Evolutionary conservation across 2,888 invertebrate species (phyloP).

Genomic region (Spatulosminthurus flaviceps): DNA sequence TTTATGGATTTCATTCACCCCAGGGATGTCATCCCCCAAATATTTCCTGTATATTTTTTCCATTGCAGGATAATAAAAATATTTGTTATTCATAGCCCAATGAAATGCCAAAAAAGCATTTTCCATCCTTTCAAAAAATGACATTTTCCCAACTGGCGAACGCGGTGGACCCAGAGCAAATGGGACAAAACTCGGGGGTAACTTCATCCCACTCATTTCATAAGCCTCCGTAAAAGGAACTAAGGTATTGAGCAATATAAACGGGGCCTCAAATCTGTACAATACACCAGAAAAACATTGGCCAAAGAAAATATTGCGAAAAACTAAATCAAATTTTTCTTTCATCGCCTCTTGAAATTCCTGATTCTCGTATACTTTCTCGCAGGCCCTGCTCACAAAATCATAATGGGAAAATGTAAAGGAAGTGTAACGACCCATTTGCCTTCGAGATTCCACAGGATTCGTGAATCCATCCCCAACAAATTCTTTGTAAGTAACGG

Average conservation of each 20-base stretch:
- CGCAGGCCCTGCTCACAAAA: constrained; percentile 38
- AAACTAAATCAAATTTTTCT: constrained; percentile 63
- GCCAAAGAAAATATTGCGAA: constrained; percentile 65
- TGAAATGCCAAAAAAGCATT: background rate
- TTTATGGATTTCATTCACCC: constrained; percentile 56
- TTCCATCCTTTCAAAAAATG: constrained; percentile 30
- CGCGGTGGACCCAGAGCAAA: background rate
- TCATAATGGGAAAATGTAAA: background rate
- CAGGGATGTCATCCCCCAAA: constrained; percentile 63
- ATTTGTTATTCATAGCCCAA: background rate
- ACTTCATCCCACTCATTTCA: constrained; percentile 26
- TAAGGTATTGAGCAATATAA: constrained; percentile 49
- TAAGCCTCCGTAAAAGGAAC: background rate
- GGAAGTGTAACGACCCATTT: background rate
- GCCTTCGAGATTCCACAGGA: background rate
- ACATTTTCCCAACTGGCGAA: constrained; percentile 31
- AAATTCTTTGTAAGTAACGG: constrained; percentile 46
- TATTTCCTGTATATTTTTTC: constrained; percentile 63
- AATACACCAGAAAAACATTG: constrained; percentile 68
- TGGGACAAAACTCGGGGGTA: constrained; percentile 21
- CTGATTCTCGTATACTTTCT: constrained; percentile 45
- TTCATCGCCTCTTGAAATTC: constrained; percentile 39
- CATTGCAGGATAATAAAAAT: background rate
- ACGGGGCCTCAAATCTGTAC: constrained; percentile 67
- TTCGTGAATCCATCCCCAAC: background rate